Evolutionary conservation across 2,113 vertebrate species (phyloP), one percentile per base, ranked within the genome.

Genomic region (Oriolus oriolus): DNA sequence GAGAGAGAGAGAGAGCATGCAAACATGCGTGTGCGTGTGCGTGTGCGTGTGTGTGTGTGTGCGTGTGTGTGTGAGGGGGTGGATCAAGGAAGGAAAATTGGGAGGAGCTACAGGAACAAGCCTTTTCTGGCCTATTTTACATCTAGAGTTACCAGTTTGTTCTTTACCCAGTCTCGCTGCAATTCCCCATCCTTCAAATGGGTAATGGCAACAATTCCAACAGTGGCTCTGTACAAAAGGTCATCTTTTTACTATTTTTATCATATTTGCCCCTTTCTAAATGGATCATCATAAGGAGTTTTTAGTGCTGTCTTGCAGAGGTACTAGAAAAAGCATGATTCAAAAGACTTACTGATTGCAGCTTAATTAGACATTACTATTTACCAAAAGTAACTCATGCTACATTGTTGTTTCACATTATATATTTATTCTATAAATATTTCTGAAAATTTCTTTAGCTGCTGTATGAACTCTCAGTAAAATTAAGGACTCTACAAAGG

Each of bases 121-220:
- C 10, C 3, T 82, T 92, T 90, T 44, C 61, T 86, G 44, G 39
- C 42, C 60, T 92, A 44, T 96, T 97, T 97, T 91, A 69, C 56
- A 87, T 80, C 76, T 76, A 83, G 42, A 80, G 7, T 83, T 33
- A 37, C 56, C 57, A 52, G 41, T 77, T 87, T 96, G 47, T 84
- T 68, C 75, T 92, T 91, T 85, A 78, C 42, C 26, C 44, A 49
- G 22, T 35, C 57, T 54, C 71, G 49, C 26, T 93, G 78, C 65
- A 82, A 56, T 93, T 95, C 64, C n/a, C 63, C n/a, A 66, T 97
- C 71, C 44, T 47, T 94, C 33, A 88, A 74, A 89, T 19, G 35
- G 73, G 60, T 89, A 95, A 89, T 19, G 52, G 37, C 82, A 94
- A 65, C 37, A 52, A 27, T 93, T 85, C 88, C 57, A 79, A 85